Percentiles rank a stretch among this genome's conserved stretches.
phyloP scores from a whole-genome alignment of 2,797 vertebrate genomes.

The Uromys caudimaculatus region DNA sequence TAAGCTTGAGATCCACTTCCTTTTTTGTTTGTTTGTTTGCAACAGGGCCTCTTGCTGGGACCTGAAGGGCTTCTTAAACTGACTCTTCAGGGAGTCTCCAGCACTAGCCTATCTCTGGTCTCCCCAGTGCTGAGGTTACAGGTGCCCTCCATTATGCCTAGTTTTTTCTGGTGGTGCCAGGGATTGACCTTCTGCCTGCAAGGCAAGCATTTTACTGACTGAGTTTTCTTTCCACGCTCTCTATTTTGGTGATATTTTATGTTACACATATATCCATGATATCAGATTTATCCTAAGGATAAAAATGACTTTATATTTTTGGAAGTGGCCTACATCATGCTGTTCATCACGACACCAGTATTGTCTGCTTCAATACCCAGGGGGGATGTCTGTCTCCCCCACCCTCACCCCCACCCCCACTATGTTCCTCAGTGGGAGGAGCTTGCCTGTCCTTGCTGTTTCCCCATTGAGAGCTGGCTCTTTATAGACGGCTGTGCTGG shows the following conservation, averaged over 20 bases:
- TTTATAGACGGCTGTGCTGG: background rate
- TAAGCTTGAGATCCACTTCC: background rate
- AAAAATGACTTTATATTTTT: background rate
- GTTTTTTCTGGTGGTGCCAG: background rate
- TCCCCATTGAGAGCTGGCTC: background rate
- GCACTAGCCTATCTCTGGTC: background rate
- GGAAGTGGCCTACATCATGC: background rate
- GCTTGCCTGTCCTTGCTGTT: background rate
- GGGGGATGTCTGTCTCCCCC: background rate
- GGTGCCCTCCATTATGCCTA: background rate
- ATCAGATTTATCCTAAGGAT: background rate
- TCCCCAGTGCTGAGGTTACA: background rate
- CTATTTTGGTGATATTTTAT: background rate
- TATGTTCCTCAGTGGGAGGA: background rate
- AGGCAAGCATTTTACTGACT: background rate
- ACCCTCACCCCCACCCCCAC: background rate
- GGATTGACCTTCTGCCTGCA: background rate
- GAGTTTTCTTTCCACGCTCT: background rate
- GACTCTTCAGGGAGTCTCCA: background rate
- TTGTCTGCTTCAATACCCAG: background rate
- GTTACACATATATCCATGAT: background rate
- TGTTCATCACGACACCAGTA: background rate
- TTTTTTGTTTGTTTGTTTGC: background rate
- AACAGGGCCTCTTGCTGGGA: background rate
- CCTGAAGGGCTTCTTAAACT: background rate